These are phyloP conservation scores for Schizopygopsis pylzovi DNA, from an alignment of 2,797 vertebrate species.

Conservation along the genomic window DNA sequence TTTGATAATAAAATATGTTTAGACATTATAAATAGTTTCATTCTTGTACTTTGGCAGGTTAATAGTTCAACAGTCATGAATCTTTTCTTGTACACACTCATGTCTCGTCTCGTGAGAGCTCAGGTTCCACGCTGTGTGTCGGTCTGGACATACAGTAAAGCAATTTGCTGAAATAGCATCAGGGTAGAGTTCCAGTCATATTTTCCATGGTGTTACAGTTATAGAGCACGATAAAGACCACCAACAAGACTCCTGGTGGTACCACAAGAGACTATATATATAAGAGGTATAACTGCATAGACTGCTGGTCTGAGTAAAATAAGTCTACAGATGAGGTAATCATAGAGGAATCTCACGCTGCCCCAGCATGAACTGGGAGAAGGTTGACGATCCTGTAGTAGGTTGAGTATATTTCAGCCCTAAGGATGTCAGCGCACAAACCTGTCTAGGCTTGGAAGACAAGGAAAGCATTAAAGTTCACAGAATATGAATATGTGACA, in stretches of 20 bases:
- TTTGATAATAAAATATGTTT: conserved; percentile 17
- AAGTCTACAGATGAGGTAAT: conserved; percentile 43
- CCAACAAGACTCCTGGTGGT: conserved; percentile 14
- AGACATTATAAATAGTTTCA: conserved; percentile 30
- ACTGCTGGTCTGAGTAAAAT: conserved; percentile 37
- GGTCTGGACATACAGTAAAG: conserved; percentile 34
- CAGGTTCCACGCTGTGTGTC: conserved; percentile 24
- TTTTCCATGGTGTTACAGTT: conserved; percentile 49
- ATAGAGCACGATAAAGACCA: conserved; percentile 40
- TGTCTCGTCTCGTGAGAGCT: conserved; percentile 38
- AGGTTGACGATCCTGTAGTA: conserved; percentile 17
- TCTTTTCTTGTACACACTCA: conserved; percentile 43
- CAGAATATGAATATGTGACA: conserved; percentile 42
- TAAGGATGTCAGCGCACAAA: conserved; percentile 29
- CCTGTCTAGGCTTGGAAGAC: conserved; percentile 55
- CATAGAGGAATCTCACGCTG: conserved; percentile 53
- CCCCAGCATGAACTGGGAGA: conserved; percentile 42
- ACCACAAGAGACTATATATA: conserved; percentile 14
- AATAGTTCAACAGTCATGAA: conserved; percentile 45
- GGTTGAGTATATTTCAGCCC: conserved; percentile 22
- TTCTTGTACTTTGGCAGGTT: conserved; percentile 21
- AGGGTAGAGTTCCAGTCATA: conserved; percentile 39
- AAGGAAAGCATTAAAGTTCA: conserved; percentile 40
- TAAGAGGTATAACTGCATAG: conserved; percentile 25
- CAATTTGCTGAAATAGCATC: conserved; percentile 46